phyloP scores from a whole-genome alignment of 1,140 invertebrate species.

The Caenorhabditis latens region DNA sequence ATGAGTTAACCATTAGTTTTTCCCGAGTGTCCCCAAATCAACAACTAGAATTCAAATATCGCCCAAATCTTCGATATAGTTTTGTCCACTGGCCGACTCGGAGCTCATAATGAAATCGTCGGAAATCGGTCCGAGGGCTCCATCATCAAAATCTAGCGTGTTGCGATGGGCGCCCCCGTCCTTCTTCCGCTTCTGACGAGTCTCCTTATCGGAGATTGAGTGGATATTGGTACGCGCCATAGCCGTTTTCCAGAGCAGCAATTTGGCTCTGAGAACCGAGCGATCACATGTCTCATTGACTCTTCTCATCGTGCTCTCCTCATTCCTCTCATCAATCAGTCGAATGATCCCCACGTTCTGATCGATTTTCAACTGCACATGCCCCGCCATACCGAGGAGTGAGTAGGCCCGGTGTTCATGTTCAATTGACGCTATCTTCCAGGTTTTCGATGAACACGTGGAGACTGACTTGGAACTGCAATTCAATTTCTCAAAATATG shows the following conservation, averaged over 20 bases:
- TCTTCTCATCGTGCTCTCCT: slow-evolving; percentile 30
- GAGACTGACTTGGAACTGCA: too few relatives aligned
- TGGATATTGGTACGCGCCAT: background rate
- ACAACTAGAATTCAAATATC: background rate
- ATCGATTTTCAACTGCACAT: slow-evolving; percentile 1
- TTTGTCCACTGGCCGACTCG: background rate
- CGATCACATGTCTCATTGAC: slow-evolving; percentile 13
- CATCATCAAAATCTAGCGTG: background rate
- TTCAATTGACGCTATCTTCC: too few relatives aligned
- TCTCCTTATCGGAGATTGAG: background rate
- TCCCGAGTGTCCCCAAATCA: too few relatives aligned
- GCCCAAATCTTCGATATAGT: background rate
- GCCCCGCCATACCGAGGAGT: too few relatives aligned
- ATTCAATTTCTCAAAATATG: too few relatives aligned
- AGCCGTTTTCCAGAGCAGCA: background rate
- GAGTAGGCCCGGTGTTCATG: too few relatives aligned
- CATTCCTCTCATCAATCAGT: background rate
- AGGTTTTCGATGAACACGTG: too few relatives aligned
- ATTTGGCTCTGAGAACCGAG: background rate
- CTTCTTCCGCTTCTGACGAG: slow-evolving; percentile 30
- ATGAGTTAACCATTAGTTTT: too few relatives aligned
- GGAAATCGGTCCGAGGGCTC: background rate
- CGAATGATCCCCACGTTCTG: slow-evolving; percentile 22
- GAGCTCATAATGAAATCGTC: background rate
- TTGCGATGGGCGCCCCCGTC: background rate